These are phyloP conservation scores for Thumatha senex DNA, from an alignment of 2,888 invertebrate genomes.

Conservation along the genomic window DNA sequence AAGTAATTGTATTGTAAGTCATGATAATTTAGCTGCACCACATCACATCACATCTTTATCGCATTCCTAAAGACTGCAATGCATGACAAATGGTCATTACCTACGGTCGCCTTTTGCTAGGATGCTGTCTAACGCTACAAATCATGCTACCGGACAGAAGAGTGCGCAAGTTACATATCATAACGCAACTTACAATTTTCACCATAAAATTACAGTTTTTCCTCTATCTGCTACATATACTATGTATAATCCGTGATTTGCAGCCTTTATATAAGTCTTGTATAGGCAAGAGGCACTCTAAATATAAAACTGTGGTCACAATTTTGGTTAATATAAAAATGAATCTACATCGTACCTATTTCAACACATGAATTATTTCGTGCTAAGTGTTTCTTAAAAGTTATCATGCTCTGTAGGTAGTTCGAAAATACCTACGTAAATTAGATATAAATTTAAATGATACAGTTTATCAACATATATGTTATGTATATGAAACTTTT, in stretches of 20 bases:
- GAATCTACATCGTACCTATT: conserved; percentile 74
- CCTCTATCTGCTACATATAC: conserved; percentile 79
- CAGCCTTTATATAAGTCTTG: conserved; percentile 85
- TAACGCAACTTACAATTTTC: conserved; percentile 84
- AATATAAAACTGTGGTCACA: conserved; percentile 85
- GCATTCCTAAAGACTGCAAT: conserved; percentile 67
- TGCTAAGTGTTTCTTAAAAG: conserved; percentile 70
- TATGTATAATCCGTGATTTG: conserved; percentile 82
- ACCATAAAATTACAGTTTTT: conserved; percentile 78
- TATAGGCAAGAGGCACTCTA: conserved; percentile 86
- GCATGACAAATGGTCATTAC: conserved; percentile 60
- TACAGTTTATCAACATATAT: conserved; percentile 38
- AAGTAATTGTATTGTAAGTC: conserved; percentile 65
- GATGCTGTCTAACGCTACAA: conserved; percentile 24
- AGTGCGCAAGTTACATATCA: conserved; percentile 74
- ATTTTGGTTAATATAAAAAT: conserved; percentile 78
- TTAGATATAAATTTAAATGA: conserved; percentile 45
- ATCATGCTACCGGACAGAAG: conserved; percentile 32
- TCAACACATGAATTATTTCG: conserved; percentile 71
- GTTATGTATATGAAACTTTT: conserved; percentile 30
- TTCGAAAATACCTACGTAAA: conserved; percentile 54
- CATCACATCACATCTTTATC: too few species aligned
- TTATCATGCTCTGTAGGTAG: conserved; percentile 68
- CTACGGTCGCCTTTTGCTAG: conserved; percentile 10
- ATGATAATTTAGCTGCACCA: conserved; percentile 37